These are phyloP conservation scores for Eledone cirrhosa DNA, from an alignment of 2,888 invertebrate genomes.

Conservation along the genomic window DNA sequence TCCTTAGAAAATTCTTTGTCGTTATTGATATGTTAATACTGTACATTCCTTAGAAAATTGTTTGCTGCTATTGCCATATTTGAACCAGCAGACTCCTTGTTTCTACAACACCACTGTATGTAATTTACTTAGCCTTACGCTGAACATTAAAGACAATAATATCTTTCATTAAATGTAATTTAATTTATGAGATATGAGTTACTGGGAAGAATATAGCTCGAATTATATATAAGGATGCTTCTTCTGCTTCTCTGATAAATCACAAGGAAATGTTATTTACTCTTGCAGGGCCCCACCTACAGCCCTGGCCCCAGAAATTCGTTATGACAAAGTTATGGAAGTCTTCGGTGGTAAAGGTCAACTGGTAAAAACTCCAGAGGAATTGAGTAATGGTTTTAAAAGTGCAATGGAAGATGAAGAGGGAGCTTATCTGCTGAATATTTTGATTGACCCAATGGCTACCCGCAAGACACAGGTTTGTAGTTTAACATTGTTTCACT, in stretches of 20 bases:
- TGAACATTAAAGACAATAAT: no score
- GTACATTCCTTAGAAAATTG: no score
- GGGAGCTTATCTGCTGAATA: conserved; percentile 86
- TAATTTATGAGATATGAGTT: background rate
- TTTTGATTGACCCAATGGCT: conserved; percentile 86
- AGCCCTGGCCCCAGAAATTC: conserved; percentile 79
- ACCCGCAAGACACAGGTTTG: conserved; percentile 84
- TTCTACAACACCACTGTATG: no score
- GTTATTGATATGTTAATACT: no score
- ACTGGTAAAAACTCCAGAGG: conserved; percentile 80
- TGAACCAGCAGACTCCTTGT: no score
- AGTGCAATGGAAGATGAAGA: conserved; percentile 72
- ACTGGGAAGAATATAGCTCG: background rate
- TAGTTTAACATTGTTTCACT: no score
- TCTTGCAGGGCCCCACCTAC: conserved; percentile 83
- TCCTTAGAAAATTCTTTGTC: no score
- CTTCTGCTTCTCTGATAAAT: background rate
- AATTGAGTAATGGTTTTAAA: conserved; percentile 78
- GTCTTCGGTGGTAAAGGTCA: conserved; percentile 85
- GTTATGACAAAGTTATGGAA: conserved; percentile 89
- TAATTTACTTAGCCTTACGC: no score
- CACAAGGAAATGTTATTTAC: background rate
- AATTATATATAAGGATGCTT: background rate
- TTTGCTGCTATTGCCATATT: no score
- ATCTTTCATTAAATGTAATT: background rate